Base-by-base conservation (phyloP, 2,888 invertebrate genomes). In the Anoplius nigerrimus region DNA sequence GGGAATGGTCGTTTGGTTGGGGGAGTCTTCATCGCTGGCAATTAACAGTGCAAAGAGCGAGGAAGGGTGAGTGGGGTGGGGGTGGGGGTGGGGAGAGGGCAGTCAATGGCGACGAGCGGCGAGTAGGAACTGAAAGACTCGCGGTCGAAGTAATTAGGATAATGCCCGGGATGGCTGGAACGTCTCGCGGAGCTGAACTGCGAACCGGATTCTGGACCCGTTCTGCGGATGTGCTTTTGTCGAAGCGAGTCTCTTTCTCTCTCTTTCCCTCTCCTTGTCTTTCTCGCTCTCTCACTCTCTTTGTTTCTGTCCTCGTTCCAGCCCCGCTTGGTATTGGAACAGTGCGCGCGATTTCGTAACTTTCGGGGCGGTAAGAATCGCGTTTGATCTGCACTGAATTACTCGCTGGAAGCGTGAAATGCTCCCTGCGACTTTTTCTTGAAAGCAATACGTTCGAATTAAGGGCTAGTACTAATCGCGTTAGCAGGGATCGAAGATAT, bases 21-120 rank as follows among this genome's bases (percentile, higher is more conserved):
- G 62, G 57, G 64, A 64, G 65, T 64, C 66, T 64, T 71, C 66
- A 57, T 71, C 70, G 71, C 65, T 72, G 66, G 65, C 71, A 74
- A 75, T 75, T 74, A 75, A 71, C 74, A 71, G 62, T 48, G 71
- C 59, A 69, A 62, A 71, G 71, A 62, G 66, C 46, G 63, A 56
- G 69, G 62, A 65, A 72, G 66, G 64, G 27, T 54, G 46, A 66
- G 63, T 65, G 52, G 64, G 53, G 53, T 4, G 53, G 24, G 4
- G 53, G 52, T 52, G 53, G 48, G 24, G 16, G 53, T 20, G 21
- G 51, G 60, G 51, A 52, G 53, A 42, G 56, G 55, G 20, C 24
- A 58, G 57, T 58, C 58, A 58, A 58, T 58, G 46, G 58, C 21
- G 48, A 45, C 15, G 34, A 34, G 11, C 34, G 34, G 34, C 34